Percentiles rank a stretch among this genome's conserved stretches.
These are phyloP conservation scores for Misgurnus anguillicaudatus DNA, from an alignment of 2,113 vertebrate species.

Conservation along the genomic window DNA sequence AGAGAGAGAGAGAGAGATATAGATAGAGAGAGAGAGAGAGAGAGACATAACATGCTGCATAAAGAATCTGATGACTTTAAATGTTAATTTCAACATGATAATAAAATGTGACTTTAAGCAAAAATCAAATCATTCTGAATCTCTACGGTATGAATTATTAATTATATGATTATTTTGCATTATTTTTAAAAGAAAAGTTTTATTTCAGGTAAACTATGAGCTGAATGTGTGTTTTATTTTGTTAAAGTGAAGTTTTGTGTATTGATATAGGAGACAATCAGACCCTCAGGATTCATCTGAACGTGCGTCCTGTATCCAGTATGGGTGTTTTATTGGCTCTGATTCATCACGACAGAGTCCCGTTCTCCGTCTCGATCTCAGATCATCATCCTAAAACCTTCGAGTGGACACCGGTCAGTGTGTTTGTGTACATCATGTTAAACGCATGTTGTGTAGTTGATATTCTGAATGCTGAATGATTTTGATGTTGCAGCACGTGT, in stretches of 20 bases:
- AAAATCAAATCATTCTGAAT: too few relatives aligned
- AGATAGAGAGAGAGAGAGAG: conserved; percentile 7
- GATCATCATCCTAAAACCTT: conserved; percentile 86
- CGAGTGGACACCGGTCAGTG: conserved; percentile 82
- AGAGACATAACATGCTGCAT: too few relatives aligned
- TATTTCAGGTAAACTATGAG: too few relatives aligned
- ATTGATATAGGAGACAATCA: conserved; percentile 65
- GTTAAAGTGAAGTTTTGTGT: background rate
- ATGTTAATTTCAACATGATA: too few relatives aligned
- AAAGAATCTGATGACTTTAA: too few relatives aligned
- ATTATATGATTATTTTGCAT: too few relatives aligned
- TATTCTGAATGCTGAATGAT: background rate
- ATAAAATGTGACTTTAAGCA: too few relatives aligned
- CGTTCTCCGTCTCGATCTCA: conserved; percentile 84
- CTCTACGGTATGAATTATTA: too few relatives aligned
- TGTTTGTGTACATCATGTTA: background rate
- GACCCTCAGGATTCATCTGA: conserved; percentile 79
- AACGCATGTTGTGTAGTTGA: background rate
- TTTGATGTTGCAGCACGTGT: conserved; percentile 74
- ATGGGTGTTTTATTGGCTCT: conserved; percentile 87
- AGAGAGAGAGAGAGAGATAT: too few relatives aligned
- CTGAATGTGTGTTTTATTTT: background rate
- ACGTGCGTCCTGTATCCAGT: conserved; percentile 82
- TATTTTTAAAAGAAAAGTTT: too few relatives aligned
- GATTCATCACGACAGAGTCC: conserved; percentile 79